phyloP scores from a whole-genome alignment of 2,888 invertebrate genomes.

The Cephus runcator region DNA sequence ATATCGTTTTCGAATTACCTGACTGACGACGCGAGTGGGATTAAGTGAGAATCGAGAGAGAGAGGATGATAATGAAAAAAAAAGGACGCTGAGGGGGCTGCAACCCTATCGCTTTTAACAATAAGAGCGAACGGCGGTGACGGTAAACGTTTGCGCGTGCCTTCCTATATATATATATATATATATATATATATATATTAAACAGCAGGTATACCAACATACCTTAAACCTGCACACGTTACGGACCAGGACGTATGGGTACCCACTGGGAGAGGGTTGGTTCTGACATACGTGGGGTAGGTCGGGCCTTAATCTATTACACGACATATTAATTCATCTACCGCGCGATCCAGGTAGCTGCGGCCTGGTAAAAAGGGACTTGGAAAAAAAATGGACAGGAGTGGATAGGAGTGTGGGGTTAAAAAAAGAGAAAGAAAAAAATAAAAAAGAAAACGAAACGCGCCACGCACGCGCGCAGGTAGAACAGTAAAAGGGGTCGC shows the following conservation, averaged over 20 bases:
- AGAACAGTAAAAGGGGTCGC: conserved; percentile 46
- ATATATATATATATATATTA: no score
- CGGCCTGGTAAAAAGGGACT: conserved; percentile 3
- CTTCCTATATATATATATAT: conserved; percentile 18
- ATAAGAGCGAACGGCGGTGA: conserved; percentile 22
- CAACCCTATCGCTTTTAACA: conserved; percentile 37
- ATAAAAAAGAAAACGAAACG: conserved; percentile 35
- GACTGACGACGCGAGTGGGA: not conserved
- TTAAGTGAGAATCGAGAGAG: not conserved
- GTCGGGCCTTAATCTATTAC: conserved; percentile 47
- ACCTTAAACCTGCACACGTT: no score
- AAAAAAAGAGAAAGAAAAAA: conserved; percentile 13
- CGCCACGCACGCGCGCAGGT: conserved; percentile 59
- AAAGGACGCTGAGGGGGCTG: conserved; percentile 28
- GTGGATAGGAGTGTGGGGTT: conserved; percentile 22
- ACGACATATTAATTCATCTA: conserved; percentile 55
- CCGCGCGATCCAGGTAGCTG: conserved; percentile 42
- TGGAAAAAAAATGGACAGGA: conserved; percentile 15
- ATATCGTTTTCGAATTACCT: conserved; percentile 48
- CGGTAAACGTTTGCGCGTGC: conserved; percentile 28
- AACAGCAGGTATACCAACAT: no score
- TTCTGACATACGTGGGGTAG: conserved; percentile 33
- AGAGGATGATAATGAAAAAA: conserved; percentile 4
- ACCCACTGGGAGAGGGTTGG: conserved; percentile 35
- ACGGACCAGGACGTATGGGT: no score